phyloP scores from a whole-genome alignment of 2,797 vertebrate species.

The Gambelia wislizenii region DNA sequence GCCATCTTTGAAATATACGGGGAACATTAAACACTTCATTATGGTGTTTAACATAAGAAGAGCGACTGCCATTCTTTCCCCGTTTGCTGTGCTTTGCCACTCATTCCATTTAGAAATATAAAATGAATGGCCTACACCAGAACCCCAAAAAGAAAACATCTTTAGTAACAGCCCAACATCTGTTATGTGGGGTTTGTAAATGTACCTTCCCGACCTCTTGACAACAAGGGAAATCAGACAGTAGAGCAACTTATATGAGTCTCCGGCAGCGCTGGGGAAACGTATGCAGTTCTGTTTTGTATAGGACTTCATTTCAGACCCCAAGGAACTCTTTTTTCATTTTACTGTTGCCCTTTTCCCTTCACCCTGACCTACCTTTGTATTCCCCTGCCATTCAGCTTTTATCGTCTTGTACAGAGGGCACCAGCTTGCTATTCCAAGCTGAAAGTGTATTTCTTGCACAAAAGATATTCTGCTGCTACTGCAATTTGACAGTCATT shows the following conservation, averaged over 20 bases:
- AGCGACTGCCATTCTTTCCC: background rate
- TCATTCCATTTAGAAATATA: background rate
- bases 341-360: constrained; percentile 70
- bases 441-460: constrained; percentile 52
- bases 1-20: too few relatives aligned
- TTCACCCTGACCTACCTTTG: constrained; percentile 71
- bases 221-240: constrained; percentile 77
- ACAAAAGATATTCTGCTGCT: background rate
- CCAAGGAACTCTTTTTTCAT: constrained; percentile 77
- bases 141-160: constrained; percentile 16
- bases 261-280: constrained; percentile 49
- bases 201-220: constrained; percentile 67
- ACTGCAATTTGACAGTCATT: constrained; percentile 18
- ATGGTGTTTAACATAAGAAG: background rate
- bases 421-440: constrained; percentile 53
- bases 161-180: constrained; percentile 51
- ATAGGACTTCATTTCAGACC: constrained; percentile 67
- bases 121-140: background rate
- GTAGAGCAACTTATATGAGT: constrained; percentile 48
- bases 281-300: constrained; percentile 56
- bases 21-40: background rate
- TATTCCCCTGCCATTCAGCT: constrained; percentile 66
- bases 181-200: constrained; percentile 62
- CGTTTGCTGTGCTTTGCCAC: background rate
- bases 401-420: constrained; percentile 68